Base-by-base conservation (phyloP, 1,140 invertebrate species). In the Drosophila repletoides region DNA sequence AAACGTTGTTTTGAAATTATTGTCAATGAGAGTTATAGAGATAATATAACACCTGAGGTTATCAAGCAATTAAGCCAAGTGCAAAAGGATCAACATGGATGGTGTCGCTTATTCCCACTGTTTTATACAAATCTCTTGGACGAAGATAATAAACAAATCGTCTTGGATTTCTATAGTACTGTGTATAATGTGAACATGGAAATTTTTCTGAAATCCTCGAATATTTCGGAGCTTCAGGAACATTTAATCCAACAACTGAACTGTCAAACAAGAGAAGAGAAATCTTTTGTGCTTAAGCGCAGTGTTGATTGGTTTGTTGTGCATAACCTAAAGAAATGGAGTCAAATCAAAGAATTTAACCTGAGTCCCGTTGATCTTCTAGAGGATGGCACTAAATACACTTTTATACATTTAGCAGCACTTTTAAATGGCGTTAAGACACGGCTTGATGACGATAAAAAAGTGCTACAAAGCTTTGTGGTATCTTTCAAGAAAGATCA, bases 221-320 rank as follows among this genome's bases (percentile, higher is more conserved):
- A 40, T 12, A 10, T 76, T 4, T 17, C 17, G 1, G 9, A 52
- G 4, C 6, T 75, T 21, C 75, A 86, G 40, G 12, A 43, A 4
- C 38, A 80, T 41, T 22, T 86, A 12, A 22, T 76, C n/a, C 5
- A 65, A 0, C 60, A 56, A 6, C 29, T 86, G 0, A 48, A 56
- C 3, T 86, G 71, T 67, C 22, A 58, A 31, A 59, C 58, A 0
- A 72, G 71, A 22, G 80, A 86, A 1, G 80, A 84, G 6, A 72
- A 46, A 12, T 68, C 71, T 0, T 73, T 72, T 58, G 72, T 86
- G 4, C 28, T 40, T 0, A 45, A 65, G 24, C 43, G 58, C 9
- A 49, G 49, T 33, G 67, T 86, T 0, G 80, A 84, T 36, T 59
- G 59, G 1, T 86, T 69, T 48, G 53, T 58, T 0, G 21, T 14